Conservation (phyloP, 2,113 vertebrate genomes). For the Prietella phreatophila region DNA sequence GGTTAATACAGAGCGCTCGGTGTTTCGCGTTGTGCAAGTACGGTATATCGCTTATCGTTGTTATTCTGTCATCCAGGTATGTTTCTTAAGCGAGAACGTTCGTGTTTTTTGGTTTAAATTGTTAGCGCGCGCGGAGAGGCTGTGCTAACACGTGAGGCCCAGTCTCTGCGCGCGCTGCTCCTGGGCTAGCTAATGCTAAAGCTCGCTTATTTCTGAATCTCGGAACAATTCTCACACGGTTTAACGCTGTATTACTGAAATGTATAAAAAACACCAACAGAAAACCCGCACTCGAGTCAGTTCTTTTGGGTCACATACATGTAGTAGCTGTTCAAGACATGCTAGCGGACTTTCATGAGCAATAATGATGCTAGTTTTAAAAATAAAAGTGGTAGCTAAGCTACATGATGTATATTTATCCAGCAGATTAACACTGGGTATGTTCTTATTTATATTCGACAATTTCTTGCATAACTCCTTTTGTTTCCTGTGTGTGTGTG, state of each 20-base stretch:
- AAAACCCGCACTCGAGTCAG: too few relatives aligned
- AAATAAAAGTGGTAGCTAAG: not conserved
- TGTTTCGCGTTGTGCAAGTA: not conserved
- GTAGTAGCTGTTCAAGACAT: not conserved
- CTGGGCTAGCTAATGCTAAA: not conserved
- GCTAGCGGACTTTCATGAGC: not conserved
- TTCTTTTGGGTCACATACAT: not conserved
- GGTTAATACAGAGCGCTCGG: too few relatives aligned
- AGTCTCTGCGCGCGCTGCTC: not conserved
- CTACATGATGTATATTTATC: not conserved
- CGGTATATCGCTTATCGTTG: not conserved
- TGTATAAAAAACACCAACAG: not conserved
- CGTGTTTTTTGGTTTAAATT: not conserved
- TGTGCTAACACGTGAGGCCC: conserved; percentile 17
- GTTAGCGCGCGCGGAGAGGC: not conserved
- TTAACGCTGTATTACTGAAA: not conserved
- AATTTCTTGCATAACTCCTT: not conserved
- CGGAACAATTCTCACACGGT: not conserved
- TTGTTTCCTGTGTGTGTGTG: not conserved
- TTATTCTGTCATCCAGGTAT: not conserved
- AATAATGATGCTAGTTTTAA: not conserved
- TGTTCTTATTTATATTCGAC: not conserved
- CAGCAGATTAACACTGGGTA: not conserved
- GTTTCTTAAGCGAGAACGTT: not conserved
- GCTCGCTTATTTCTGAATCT: not conserved